Conservation (phyloP, 2,888 invertebrate genomes). For the Eugnorisma glareosa region DNA sequence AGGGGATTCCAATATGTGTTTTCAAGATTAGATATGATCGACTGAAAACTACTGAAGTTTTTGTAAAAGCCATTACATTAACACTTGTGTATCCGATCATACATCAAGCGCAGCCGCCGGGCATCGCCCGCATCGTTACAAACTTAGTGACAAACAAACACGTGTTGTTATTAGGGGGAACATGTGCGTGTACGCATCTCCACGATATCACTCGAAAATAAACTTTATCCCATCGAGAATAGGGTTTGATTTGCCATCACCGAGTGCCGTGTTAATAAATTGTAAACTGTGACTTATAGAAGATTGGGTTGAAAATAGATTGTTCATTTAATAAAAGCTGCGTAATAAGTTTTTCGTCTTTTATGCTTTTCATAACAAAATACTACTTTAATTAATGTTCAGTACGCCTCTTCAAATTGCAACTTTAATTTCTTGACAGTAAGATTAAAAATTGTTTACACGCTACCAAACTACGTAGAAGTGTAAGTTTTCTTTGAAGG, state of each 20-base stretch:
- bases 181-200: slow-evolving; percentile 64
- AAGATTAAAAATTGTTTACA: slow-evolving; percentile 26
- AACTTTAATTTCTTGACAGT: rapidly evolving
- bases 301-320: slow-evolving; percentile 18
- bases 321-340: slow-evolving; percentile 7
- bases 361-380: slow-evolving; percentile 53
- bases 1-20: too few relatives aligned
- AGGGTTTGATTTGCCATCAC: background rate
- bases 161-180: slow-evolving; percentile 61
- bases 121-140: slow-evolving; percentile 68
- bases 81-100: slow-evolving; percentile 54
- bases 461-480: slow-evolving; percentile 18
- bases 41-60: background rate
- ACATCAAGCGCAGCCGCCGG: slow-evolving; percentile 54
- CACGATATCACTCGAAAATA: slow-evolving; percentile 21
- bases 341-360: slow-evolving; percentile 40
- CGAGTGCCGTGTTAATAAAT: background rate
- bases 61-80: background rate
- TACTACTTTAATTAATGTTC: slow-evolving; percentile 19
- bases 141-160: slow-evolving; percentile 71
- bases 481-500: slow-evolving; percentile 16
- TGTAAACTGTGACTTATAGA: background rate
- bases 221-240: rapidly evolving
- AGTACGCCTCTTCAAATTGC: background rate
- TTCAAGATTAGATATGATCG: too few relatives aligned